Conservation (phyloP, 2,888 invertebrate species). For the Himalopsyche kuldschensis region DNA sequence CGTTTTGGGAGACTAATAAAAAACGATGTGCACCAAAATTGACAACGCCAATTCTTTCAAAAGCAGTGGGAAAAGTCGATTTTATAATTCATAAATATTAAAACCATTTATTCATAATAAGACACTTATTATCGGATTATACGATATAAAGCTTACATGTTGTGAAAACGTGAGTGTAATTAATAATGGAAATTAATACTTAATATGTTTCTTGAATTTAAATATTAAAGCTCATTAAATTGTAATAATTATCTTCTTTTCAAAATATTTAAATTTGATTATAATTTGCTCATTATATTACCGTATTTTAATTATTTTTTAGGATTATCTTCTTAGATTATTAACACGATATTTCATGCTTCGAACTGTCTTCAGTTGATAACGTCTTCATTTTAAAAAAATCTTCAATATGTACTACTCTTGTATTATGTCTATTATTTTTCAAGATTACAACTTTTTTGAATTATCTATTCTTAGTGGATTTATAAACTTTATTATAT, state of each 20-base stretch:
- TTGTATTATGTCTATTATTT: too few species aligned
- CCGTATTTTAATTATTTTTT: not conserved
- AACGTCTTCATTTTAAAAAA: too few species aligned
- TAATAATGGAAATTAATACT: not conserved
- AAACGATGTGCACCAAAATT: not conserved
- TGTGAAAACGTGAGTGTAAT: not conserved
- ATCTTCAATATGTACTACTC: too few species aligned
- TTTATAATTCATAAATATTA: not conserved
- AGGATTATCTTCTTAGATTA: too few species aligned
- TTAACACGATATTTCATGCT: too few species aligned
- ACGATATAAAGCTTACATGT: not conserved
- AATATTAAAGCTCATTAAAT: not conserved
- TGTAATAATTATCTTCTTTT: not conserved
- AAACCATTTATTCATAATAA: not conserved
- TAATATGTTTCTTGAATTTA: not conserved
- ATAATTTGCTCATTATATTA: not conserved
- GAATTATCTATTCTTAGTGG: too few species aligned
- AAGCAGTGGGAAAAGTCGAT: not conserved
- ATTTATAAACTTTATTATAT: too few species aligned
- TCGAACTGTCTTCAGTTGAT: too few species aligned
- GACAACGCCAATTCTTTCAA: not conserved
- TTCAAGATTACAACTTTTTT: too few species aligned
- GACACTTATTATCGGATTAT: not conserved
- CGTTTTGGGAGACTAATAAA: not conserved
- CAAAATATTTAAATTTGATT: not conserved